A percentile compares a stretch with the other conserved stretches of the same genome.
These are phyloP conservation scores for Drosophila nigrodunni DNA, from an alignment of 1,140 invertebrate species.

Conservation along the genomic window DNA sequence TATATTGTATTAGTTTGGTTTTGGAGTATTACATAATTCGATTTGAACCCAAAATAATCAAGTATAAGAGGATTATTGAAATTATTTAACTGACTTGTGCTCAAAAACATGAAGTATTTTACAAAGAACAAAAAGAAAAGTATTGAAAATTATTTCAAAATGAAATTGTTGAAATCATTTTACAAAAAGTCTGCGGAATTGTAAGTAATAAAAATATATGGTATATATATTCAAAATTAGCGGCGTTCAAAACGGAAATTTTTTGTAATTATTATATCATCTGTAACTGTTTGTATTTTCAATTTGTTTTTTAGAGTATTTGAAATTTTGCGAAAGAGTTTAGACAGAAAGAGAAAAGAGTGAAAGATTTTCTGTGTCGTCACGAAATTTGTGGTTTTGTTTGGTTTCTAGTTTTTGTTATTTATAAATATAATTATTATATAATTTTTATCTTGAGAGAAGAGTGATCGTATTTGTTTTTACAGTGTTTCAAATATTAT, in stretches of 20 bases:
- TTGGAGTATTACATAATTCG: conserved; percentile 59
- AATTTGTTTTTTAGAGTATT: conserved; percentile 19
- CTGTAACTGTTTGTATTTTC: conserved; percentile 43
- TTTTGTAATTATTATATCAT: conserved; percentile 53
- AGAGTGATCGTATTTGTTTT: conserved; percentile 44
- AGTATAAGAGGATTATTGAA: conserved; percentile 46
- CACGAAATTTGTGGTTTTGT: conserved; percentile 51
- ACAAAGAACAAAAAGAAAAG: conserved; percentile 48
- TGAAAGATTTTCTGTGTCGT: conserved; percentile 73
- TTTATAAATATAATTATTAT: not conserved
- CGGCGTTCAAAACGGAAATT: conserved; percentile 73
- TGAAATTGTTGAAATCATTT: conserved; percentile 54
- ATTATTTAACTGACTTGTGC: conserved; percentile 68
- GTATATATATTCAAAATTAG: conserved; percentile 53
- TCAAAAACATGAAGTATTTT: conserved; percentile 69
- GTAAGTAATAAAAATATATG: conserved; percentile 38
- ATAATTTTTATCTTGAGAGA: conserved; percentile 16
- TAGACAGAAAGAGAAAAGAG: conserved; percentile 67
- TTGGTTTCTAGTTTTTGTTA: conserved; percentile 14
- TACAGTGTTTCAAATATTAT: conserved; percentile 29
- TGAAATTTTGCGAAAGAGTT: conserved; percentile 69
- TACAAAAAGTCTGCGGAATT: conserved; percentile 71
- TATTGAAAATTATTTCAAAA: conserved; percentile 21
- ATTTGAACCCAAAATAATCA: conserved; percentile 59
- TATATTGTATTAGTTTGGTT: conserved; percentile 60